A percentile compares a stretch with the other conserved stretches of the same genome.
These are phyloP conservation scores for Gallinago stenura DNA, from an alignment of 2,797 vertebrate genomes.

Conservation along the genomic window DNA sequence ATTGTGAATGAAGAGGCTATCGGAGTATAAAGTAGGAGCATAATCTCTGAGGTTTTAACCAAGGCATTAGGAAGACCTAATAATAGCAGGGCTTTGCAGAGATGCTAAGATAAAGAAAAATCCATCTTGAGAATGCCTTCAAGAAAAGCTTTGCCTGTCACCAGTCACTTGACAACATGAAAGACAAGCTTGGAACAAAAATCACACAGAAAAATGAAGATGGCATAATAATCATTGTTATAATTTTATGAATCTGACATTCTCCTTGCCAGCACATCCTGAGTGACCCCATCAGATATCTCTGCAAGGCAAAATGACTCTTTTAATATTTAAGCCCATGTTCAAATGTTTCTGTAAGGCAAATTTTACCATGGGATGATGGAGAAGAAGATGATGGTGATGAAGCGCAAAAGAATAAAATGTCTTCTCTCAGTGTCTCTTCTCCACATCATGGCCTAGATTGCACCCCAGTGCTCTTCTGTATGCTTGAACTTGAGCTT, in stretches of 20 bases:
- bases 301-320: slow-evolving; percentile 32
- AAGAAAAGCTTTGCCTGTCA: slow-evolving; percentile 15
- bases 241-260: background rate
- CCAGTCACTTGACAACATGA: background rate
- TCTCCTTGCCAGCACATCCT: background rate
- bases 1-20: slow-evolving; percentile 47
- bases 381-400: background rate
- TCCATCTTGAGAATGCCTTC: slow-evolving; percentile 36
- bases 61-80: slow-evolving; percentile 57
- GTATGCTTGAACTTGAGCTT: background rate
- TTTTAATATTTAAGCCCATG: background rate
- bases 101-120: slow-evolving; percentile 45
- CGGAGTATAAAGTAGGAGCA: slow-evolving; percentile 23
- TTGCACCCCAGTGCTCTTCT: background rate
- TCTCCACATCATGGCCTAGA: background rate
- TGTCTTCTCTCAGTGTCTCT: background rate
- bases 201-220: background rate
- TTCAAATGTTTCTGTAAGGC: background rate
- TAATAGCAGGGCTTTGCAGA: slow-evolving; percentile 54
- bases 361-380: background rate
- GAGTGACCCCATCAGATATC: background rate
- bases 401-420: background rate
- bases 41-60: slow-evolving; percentile 63
- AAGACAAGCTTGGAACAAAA: background rate
- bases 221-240: background rate